Evolutionary conservation across 2,888 invertebrate species (phyloP).

Genomic region (Papilio demoleus): DNA sequence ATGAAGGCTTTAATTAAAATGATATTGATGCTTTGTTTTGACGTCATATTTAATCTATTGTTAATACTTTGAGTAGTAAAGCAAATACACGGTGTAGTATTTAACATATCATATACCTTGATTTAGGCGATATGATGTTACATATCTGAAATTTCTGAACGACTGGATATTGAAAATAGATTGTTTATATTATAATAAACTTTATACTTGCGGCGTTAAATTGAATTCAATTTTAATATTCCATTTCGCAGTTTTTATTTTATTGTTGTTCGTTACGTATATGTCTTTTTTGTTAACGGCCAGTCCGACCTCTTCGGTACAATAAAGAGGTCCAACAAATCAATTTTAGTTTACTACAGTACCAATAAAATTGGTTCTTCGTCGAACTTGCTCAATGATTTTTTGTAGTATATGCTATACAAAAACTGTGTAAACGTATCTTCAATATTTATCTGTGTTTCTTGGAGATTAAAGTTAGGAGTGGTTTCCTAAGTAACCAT

Average conservation of each 20-base stretch:
- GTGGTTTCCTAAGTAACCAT: background rate
- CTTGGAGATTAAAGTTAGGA: background rate
- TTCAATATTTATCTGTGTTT: background rate
- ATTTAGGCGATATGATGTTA: too few relatives aligned
- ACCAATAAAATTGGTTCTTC: background rate
- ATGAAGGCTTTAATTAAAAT: background rate
- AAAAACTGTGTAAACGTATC: background rate
- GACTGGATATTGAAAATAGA: background rate
- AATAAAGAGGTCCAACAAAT: background rate
- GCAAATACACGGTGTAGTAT: conserved; percentile 2
- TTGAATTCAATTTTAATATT: too few relatives aligned
- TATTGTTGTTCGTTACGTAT: background rate
- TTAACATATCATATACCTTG: too few relatives aligned
- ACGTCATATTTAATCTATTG: background rate
- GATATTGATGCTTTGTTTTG: conserved; percentile 4
- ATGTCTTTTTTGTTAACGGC: background rate
- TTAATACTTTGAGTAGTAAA: background rate
- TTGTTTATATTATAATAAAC: background rate
- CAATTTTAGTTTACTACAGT: background rate
- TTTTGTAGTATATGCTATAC: background rate
- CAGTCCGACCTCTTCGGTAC: background rate
- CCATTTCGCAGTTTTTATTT: too few relatives aligned
- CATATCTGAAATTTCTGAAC: background rate
- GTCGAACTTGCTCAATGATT: background rate
- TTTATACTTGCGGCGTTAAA: too few relatives aligned